Evolutionary conservation across 2,113 vertebrate species (phyloP).

Genomic region (Caloenas nicobarica): DNA sequence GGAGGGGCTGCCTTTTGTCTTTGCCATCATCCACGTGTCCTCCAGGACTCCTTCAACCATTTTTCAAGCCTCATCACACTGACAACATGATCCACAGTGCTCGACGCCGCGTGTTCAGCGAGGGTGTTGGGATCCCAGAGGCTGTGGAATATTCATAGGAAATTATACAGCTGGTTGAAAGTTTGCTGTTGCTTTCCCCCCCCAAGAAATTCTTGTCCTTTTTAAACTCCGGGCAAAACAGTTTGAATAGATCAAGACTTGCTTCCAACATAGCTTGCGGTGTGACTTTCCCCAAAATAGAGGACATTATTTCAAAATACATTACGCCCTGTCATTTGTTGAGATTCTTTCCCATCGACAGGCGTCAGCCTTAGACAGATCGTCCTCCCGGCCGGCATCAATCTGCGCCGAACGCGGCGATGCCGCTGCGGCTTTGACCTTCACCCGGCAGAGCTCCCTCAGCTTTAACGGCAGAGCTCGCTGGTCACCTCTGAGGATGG

Average conservation of each 20-base stretch:
- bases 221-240: neutral
- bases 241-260: neutral
- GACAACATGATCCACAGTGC: neutral
- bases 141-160: neutral
- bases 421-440: neutral
- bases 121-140: neutral
- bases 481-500: neutral
- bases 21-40: neutral
- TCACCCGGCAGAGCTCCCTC: neutral
- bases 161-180: neutral
- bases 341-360: neutral
- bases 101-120: fast-evolving
- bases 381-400: neutral
- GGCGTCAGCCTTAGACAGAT: neutral
- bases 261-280: neutral
- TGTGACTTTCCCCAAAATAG: neutral
- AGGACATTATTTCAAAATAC: neutral
- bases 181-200: neutral
- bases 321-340: neutral
- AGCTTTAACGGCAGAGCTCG: neutral
- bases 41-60: neutral
- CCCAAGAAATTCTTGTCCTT: neutral
- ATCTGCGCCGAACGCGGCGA: fast-evolving
- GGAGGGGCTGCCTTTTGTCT: neutral
- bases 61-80: too few species aligned